These are phyloP conservation scores for Xenops minutus DNA, from an alignment of 2,797 vertebrate genomes.

Conservation along the genomic window DNA sequence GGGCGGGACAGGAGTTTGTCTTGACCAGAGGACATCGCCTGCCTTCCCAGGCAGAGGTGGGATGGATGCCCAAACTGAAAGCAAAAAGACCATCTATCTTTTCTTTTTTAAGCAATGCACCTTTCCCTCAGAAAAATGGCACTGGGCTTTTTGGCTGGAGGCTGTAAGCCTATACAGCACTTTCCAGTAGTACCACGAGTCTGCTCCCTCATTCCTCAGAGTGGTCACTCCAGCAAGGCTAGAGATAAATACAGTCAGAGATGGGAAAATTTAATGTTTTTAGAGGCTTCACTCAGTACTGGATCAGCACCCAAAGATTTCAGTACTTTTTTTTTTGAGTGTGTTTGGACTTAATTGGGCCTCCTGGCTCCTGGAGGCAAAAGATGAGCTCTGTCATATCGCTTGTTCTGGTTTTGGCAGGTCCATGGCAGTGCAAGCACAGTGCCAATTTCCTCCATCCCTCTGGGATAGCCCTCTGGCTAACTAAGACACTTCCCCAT, in stretches of 20 bases:
- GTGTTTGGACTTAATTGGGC: background rate
- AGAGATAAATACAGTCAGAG: background rate
- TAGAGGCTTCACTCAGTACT: background rate
- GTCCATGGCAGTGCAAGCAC: background rate
- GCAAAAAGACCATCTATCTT: background rate
- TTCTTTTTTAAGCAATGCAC: background rate
- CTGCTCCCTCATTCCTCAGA: background rate
- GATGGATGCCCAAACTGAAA: background rate
- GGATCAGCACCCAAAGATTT: background rate
- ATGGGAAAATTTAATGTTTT: background rate
- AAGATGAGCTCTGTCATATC: background rate
- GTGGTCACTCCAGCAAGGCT: accelerated
- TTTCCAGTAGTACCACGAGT: background rate
- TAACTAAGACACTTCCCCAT: background rate
- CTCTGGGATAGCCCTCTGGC: background rate
- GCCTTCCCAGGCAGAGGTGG: background rate
- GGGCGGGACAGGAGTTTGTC: background rate
- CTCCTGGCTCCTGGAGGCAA: background rate
- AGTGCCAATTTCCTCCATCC: background rate
- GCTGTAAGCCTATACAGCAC: background rate
- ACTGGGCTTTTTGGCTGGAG: background rate
- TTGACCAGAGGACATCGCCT: background rate
- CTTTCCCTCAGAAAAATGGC: background rate
- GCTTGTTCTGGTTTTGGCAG: background rate
- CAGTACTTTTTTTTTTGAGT: background rate